Base-by-base conservation (phyloP, 2,797 vertebrate species). In the Danio tinwini region DNA sequence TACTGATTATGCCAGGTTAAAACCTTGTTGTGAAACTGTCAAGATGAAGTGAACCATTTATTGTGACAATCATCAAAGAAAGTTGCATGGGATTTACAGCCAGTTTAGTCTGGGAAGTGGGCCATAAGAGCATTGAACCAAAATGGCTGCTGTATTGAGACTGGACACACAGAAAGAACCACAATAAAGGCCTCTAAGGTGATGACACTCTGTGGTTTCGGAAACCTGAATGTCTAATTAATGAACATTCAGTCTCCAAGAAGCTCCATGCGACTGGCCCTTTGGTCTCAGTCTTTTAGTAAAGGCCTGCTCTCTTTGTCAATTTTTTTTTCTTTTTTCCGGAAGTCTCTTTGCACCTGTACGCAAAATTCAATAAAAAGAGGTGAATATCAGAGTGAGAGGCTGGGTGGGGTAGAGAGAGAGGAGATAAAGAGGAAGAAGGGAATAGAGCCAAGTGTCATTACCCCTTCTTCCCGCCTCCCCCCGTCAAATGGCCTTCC, bases 401-500 rank as follows among this genome's bases (percentile, higher is more conserved):
- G 58, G 9, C 59, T 74, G 47, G 82, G 76, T 81, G 85, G 61
- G 74, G 77, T 87, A 58, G 82, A 50, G 70, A 56, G 74, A 63
- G 80, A 63, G 65, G 62, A 56, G 80, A 81, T 75, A 79, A 86
- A 79, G 59, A 67, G 72, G 59, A 74, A 64, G 75, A 81, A 79
- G 62, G 62, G 76, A 78, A 81, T 19, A 74, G 55, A 81, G 82
- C 82, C 78, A 84, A 84, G 21, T 83, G 71, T 79, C 82, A 87
- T 81, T 81, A 75, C 76, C 72, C 55, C 70, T 62, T 79, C 56
- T 49, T 80, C 71, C 69, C 73, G 16, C 71, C 80, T 84, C 84
- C 80, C 84, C 80, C 81, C 74, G 65, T 86, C 90, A 92, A 91
- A 91, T 87, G 87, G 90, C 89, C 88, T 88, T 88, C 87, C 87